Conservation (phyloP, 2,797 vertebrate species). For the Poecilia gillii region DNA sequence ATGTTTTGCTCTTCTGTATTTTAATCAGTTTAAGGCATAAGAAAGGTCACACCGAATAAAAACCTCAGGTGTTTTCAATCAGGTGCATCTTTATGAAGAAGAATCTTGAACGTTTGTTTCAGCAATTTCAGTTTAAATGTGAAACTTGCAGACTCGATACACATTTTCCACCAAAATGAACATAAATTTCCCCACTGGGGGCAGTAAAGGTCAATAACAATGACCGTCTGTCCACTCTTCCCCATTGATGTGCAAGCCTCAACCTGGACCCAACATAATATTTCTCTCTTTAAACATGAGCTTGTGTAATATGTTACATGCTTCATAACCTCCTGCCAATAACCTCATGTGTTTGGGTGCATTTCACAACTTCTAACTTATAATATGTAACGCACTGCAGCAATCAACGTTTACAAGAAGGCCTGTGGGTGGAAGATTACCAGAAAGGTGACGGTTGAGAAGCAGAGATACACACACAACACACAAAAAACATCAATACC, state of each 20-base stretch:
- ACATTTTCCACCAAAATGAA: neutral
- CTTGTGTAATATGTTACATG: neutral
- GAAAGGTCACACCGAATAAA: neutral
- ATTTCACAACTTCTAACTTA: constrained; percentile 25
- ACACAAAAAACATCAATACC: neutral
- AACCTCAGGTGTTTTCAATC: neutral
- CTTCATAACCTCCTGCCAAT: neutral
- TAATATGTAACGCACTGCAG: constrained; percentile 52
- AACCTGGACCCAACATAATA: neutral
- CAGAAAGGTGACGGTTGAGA: constrained; percentile 1
- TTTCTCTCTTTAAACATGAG: neutral
- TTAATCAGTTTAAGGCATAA: neutral
- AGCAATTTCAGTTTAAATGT: neutral
- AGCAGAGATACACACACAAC: neutral
- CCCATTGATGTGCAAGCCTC: neutral
- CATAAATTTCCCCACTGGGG: too few relatives aligned
- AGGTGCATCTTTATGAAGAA: neutral
- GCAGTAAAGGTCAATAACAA: neutral
- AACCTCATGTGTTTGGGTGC: constrained; percentile 5
- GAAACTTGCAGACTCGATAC: neutral
- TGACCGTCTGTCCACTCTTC: neutral
- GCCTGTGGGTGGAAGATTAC: constrained; percentile 24
- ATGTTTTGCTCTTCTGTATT: constrained; percentile 8
- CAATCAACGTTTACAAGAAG: constrained; percentile 29
- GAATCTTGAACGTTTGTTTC: neutral